phyloP scores from a whole-genome alignment of 2,113 vertebrate species.

The Elaphurus davidianus region DNA sequence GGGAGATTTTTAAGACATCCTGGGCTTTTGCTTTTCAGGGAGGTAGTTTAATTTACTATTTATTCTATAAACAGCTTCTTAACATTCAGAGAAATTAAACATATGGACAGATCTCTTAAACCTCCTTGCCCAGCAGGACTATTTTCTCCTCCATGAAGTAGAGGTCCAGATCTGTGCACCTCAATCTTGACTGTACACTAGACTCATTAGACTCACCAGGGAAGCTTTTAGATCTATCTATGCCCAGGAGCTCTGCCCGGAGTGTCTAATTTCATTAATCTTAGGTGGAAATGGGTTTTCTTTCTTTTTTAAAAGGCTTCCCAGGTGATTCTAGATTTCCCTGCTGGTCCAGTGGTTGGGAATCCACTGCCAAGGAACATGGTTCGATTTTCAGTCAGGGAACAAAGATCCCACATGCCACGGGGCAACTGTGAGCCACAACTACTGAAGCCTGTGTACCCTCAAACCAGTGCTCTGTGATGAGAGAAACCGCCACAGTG shows the following conservation, averaged over 20 bases:
- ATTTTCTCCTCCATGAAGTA: not conserved
- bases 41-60: not conserved
- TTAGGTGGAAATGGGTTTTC: not conserved
- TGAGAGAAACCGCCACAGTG: not conserved
- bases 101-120: not conserved
- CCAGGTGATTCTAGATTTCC: not conserved
- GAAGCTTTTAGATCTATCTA: not conserved
- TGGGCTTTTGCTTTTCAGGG: not conserved
- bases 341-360: not conserved
- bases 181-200: not conserved
- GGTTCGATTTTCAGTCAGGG: not conserved
- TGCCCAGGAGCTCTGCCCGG: not conserved
- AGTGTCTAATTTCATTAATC: not conserved
- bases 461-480: not conserved
- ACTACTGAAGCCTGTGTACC: not conserved
- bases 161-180: not conserved
- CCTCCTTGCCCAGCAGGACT: not conserved
- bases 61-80: not conserved
- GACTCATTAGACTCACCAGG: not conserved
- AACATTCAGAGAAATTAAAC: not conserved
- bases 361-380: not conserved
- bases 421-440: not conserved
- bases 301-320: not conserved
- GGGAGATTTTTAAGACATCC: not conserved
- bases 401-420: not conserved